Conservation (phyloP, 2,113 vertebrate species). For the Ranitomeya imitator region DNA sequence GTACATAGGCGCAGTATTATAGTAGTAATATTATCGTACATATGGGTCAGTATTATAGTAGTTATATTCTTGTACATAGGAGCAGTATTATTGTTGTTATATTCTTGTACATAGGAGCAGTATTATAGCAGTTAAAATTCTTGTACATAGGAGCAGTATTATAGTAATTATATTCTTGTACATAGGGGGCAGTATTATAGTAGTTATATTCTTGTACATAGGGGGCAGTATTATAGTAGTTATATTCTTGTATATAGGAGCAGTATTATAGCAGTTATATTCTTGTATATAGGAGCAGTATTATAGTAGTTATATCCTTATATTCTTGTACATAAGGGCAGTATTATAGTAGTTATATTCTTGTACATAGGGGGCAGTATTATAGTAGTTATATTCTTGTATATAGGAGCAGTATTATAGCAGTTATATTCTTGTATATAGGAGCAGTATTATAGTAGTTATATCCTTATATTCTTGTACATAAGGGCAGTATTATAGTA, state of each 20-base stretch:
- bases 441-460: background rate
- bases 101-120: slow-evolving; percentile 5
- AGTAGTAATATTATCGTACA: slow-evolving; percentile 10
- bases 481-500: background rate
- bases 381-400: slow-evolving; percentile 10
- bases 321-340: background rate
- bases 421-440: background rate
- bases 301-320: no score
- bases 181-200: background rate
- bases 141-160: background rate
- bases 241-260: background rate
- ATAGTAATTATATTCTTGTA: slow-evolving; percentile 10
- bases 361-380: background rate
- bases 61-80: slow-evolving; percentile 24
- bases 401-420: slow-evolving; percentile 8
- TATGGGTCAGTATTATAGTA: slow-evolving; percentile 5
- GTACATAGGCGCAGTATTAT: background rate
- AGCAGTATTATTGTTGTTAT: background rate
- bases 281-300: background rate
- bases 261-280: background rate
- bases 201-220: slow-evolving; percentile 16
- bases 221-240: slow-evolving; percentile 2
- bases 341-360: slow-evolving; percentile 20
- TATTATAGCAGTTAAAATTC: slow-evolving; percentile 13
- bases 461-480: slow-evolving; percentile 6